Evolutionary conservation across 2,797 vertebrate species (phyloP).

Genomic region (Prunella strophiata): DNA sequence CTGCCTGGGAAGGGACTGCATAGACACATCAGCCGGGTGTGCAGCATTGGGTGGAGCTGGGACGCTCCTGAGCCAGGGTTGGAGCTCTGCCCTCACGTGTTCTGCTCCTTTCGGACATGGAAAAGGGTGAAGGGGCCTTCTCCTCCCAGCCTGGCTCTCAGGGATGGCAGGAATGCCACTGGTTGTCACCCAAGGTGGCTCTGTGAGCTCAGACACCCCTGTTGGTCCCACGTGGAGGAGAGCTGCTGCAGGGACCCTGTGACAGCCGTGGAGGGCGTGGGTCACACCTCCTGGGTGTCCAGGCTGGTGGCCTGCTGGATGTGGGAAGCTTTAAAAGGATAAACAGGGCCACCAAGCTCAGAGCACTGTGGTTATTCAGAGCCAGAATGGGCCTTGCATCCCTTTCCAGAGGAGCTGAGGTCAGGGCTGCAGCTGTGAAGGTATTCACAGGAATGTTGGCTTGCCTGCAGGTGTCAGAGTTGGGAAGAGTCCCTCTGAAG

Average conservation of each 20-base stretch:
- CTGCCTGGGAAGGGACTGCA: conserved; percentile 46
- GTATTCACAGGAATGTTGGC: neutral
- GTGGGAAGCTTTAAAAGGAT: neutral
- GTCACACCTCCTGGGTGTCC: neutral
- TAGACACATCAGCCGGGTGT: conserved; percentile 24
- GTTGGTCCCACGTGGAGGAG: neutral
- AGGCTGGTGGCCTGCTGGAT: neutral
- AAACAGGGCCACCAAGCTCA: neutral
- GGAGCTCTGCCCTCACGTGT: neutral
- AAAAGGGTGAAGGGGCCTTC: neutral
- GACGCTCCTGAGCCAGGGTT: neutral
- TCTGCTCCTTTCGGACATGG: neutral
- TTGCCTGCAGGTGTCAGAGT: neutral
- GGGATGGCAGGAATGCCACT: neutral
- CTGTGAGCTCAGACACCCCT: neutral
- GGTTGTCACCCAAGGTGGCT: fast-evolving
- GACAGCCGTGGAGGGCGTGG: neutral
- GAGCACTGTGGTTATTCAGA: neutral
- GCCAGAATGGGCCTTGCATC: neutral
- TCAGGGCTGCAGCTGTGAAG: neutral
- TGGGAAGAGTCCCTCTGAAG: conserved; percentile 9
- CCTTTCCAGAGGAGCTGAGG: neutral
- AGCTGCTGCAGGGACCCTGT: neutral
- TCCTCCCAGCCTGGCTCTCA: neutral
- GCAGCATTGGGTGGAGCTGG: conserved; percentile 10